Base-by-base conservation (phyloP, 2,888 invertebrate species). In the Drosophila meridionalis region DNA sequence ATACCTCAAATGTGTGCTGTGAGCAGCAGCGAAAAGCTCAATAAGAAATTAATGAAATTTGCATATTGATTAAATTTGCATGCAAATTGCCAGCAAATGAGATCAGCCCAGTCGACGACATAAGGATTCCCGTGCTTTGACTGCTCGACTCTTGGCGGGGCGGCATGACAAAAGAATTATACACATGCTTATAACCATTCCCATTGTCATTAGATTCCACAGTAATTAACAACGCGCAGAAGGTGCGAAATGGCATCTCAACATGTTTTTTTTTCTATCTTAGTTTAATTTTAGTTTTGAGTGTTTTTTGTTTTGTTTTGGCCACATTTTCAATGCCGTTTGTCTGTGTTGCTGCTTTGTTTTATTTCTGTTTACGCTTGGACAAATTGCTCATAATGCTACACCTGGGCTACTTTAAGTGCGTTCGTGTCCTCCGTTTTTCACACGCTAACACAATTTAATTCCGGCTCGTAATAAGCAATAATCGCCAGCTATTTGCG, bases 151-250 rank as follows among this genome's bases (percentile, higher is more conserved):
- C 8, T 4, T 26, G 2, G 40, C 30, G 34, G 40, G 57, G 63
- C 76, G 76, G 78, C 77, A 77, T 26, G 43, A 73, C 76, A 77
- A 76, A 76, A 76, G 76, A 73, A 76, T 76, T 77, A 69, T 65
- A 69, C 50, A 60, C 58, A 36, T 72, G 55, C 57, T 55, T 73
- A 59, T 60, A 55, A 4, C 50, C 52, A 77, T 77, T 69, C 56
- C 63, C 78, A 77, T 77, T 77, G 69, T 61, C 69, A 73, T 66
- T 73, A 52, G 73, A 65, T 48, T 48, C 65, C 56, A 65, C 47
- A 69, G 36, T 73, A 76, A 76, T 76, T 74, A 71, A 74, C 55
- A 67, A 36, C 55, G 28, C 52, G 67, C 69, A 62, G 69, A 63
- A 77, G 76, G 76, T 77, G 78, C 73, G 73, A 77, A 77, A 77